These are phyloP conservation scores for Tetanocera ferruginea DNA, from an alignment of 2,888 invertebrate species.

Conservation along the genomic window DNA sequence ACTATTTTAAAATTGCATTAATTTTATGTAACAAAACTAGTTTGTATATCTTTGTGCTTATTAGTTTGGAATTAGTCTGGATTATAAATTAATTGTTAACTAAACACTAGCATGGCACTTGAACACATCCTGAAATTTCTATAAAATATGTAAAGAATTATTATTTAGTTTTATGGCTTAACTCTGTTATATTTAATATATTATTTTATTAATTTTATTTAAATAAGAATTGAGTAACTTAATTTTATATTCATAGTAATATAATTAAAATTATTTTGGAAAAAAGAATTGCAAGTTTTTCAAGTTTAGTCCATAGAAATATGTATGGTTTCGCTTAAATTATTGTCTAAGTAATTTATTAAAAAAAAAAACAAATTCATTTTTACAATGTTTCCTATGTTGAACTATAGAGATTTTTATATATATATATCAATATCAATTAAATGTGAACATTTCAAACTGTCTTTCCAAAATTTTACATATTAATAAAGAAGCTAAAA, in stretches of 20 bases:
- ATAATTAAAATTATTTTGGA: neutral
- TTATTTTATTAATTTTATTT: neutral
- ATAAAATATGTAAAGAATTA: neutral
- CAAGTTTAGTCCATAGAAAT: neutral
- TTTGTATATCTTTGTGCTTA: neutral
- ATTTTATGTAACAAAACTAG: neutral
- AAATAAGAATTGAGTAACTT: neutral
- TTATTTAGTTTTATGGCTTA: neutral
- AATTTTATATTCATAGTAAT: neutral
- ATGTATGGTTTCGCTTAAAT: neutral
- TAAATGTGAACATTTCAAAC: neutral
- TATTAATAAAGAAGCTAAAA: neutral
- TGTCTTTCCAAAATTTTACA: constrained; percentile 2
- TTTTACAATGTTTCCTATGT: neutral
- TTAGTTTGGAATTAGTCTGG: neutral
- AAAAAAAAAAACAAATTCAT: neutral
- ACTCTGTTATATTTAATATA: constrained; percentile 1
- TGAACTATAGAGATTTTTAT: neutral
- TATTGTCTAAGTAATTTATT: constrained; percentile 2
- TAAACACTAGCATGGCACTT: too few relatives aligned
- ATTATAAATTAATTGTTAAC: too few relatives aligned
- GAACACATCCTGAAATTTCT: too few relatives aligned
- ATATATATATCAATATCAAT: neutral
- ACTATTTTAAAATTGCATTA: neutral
- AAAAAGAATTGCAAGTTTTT: neutral